phyloP scores from a whole-genome alignment of 2,113 vertebrate species.

The Vicugna pacos region DNA sequence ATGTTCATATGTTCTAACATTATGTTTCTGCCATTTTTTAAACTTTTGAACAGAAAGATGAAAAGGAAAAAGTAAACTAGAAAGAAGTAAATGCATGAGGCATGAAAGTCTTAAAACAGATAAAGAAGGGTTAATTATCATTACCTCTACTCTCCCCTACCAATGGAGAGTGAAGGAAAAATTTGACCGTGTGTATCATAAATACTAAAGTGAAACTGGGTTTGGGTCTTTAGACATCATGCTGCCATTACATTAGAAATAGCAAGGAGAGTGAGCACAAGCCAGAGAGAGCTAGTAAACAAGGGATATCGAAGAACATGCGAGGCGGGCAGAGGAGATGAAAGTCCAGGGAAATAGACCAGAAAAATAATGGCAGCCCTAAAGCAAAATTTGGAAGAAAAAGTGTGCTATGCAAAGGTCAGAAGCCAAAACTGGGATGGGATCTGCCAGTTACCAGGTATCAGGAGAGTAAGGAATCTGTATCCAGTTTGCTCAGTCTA shows the following conservation, averaged over 20 bases:
- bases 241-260: not conserved
- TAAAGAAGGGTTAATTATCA: not conserved
- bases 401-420: not conserved
- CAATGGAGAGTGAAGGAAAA: not conserved
- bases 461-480: conserved; percentile 63
- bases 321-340: not conserved
- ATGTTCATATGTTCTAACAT: not conserved
- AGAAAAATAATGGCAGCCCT: not conserved
- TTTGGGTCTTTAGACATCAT: not conserved
- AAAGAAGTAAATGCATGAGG: not conserved
- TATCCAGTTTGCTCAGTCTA: conserved; percentile 72
- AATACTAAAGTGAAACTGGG: not conserved
- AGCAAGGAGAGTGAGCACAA: not conserved
- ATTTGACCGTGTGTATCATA: not conserved
- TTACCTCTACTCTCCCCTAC: not conserved
- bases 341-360: not conserved
- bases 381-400: conserved; percentile 62
- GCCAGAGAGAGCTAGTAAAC: not conserved
- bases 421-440: not conserved
- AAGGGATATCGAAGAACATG: not conserved
- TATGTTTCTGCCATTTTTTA: not conserved
- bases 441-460: conserved; percentile 35
- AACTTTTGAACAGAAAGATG: not conserved
- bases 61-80: not conserved
- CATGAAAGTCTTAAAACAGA: not conserved